Percentiles rank a stretch among this genome's conserved stretches.
These are phyloP conservation scores for Loriculus beryllinus DNA, from an alignment of 2,797 vertebrate species.

Conservation along the genomic window DNA sequence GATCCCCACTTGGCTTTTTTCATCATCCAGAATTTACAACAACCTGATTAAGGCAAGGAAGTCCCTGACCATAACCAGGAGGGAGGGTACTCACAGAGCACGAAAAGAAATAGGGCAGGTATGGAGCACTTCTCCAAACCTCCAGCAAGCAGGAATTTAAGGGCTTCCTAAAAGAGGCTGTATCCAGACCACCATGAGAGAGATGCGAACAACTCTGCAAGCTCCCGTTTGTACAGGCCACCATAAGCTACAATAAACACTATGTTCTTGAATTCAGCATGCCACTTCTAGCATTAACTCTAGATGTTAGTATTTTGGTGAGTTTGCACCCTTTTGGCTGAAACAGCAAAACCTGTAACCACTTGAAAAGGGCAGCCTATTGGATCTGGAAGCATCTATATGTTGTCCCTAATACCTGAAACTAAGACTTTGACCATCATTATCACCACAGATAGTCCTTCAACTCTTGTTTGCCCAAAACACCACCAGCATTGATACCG, in stretches of 20 bases:
- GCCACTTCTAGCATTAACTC: background rate
- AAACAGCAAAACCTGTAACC: background rate
- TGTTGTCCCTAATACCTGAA: background rate
- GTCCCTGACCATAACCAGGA: accelerated
- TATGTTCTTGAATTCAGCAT: background rate
- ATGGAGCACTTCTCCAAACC: accelerated
- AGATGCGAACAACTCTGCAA: background rate
- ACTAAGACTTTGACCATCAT: background rate
- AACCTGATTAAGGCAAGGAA: background rate
- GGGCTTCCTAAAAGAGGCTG: background rate
- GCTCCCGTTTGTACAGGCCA: background rate
- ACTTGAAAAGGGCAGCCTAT: background rate
- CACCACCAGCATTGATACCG: accelerated
- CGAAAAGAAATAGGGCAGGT: background rate
- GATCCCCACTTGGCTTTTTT: background rate
- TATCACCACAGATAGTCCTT: background rate
- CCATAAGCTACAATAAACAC: background rate
- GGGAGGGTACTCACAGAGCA: background rate
- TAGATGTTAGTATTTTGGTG: background rate
- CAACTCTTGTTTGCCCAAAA: background rate
- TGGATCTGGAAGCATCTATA: background rate
- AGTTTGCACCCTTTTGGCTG: background rate
- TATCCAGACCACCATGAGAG: background rate
- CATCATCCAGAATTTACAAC: background rate
- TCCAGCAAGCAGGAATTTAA: background rate